phyloP scores from a whole-genome alignment of 2,797 vertebrate genomes.

The Loriculus beryllinus region DNA sequence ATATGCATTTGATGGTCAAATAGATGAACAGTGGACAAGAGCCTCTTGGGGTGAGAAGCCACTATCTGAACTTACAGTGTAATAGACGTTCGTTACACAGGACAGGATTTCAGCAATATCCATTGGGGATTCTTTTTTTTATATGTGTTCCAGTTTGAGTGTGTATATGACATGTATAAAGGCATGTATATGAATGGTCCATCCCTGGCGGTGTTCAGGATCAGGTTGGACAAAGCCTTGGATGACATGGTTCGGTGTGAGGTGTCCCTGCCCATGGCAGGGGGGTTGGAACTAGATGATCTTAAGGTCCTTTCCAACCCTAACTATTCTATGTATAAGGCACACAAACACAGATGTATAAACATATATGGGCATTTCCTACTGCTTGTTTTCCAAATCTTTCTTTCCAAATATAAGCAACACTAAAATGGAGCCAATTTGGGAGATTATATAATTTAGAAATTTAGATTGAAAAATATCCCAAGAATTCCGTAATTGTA shows the following conservation, averaged over 20 bases:
- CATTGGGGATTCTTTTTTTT: not conserved
- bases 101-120: not conserved
- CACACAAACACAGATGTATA: not conserved
- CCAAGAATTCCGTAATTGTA: not conserved
- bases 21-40: not conserved
- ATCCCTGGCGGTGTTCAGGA: no score
- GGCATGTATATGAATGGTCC: not conserved
- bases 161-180: not conserved
- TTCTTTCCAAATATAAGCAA: not conserved
- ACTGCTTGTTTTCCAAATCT: not conserved
- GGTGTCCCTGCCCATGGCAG: not conserved
- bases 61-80: not conserved
- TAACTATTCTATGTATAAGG: not conserved
- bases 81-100: not conserved
- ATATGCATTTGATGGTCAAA: not conserved
- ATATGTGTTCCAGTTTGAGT: not conserved
- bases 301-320: not conserved
- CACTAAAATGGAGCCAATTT: not conserved
- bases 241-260: no score
- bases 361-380: not conserved
- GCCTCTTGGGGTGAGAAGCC: not conserved
- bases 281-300: not conserved
- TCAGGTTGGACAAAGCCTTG: no score
- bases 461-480: not conserved
- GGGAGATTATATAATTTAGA: not conserved